Percentiles rank a stretch among this genome's conserved stretches.
Conservation (phyloP, 2,113 vertebrate genomes). For the Xiphophorus couchianus region DNA sequence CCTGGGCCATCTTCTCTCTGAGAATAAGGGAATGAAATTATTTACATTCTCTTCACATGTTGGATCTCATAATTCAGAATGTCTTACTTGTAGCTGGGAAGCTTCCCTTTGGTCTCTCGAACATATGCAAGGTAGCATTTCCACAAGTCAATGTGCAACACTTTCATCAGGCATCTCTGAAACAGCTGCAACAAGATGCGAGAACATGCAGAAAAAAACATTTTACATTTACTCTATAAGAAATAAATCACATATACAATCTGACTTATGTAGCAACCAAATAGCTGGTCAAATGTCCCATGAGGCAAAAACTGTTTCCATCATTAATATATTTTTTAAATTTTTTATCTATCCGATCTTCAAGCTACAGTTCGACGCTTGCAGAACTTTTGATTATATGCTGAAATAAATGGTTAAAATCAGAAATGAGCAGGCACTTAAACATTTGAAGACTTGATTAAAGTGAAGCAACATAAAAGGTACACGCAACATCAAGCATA, state of each 20-base stretch:
- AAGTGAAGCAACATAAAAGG: background rate
- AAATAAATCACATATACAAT: background rate
- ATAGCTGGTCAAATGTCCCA: background rate
- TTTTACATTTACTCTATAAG: too few relatives aligned
- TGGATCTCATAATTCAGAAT: too few relatives aligned
- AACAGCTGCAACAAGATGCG: constrained; percentile 82
- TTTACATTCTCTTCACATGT: background rate
- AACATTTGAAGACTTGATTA: background rate
- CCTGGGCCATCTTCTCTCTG: constrained; percentile 99
- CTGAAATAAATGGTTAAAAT: background rate
- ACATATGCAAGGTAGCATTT: constrained; percentile 99
- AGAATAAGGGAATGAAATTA: background rate
- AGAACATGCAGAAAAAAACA: background rate
- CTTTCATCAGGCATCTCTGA: constrained; percentile 99
- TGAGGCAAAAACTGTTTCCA: background rate
- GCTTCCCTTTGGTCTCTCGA: constrained; percentile 99
- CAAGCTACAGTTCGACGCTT: background rate
- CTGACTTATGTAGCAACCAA: background rate
- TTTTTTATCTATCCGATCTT: background rate
- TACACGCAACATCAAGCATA: too few relatives aligned
- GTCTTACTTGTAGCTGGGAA: constrained; percentile 98
- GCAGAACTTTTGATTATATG: background rate
- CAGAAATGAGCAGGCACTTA: background rate
- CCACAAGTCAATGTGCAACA: constrained; percentile 99
- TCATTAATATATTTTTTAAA: background rate